These are phyloP conservation scores for Emmelina monodactyla DNA, from an alignment of 2,888 invertebrate genomes.

Conservation along the genomic window DNA sequence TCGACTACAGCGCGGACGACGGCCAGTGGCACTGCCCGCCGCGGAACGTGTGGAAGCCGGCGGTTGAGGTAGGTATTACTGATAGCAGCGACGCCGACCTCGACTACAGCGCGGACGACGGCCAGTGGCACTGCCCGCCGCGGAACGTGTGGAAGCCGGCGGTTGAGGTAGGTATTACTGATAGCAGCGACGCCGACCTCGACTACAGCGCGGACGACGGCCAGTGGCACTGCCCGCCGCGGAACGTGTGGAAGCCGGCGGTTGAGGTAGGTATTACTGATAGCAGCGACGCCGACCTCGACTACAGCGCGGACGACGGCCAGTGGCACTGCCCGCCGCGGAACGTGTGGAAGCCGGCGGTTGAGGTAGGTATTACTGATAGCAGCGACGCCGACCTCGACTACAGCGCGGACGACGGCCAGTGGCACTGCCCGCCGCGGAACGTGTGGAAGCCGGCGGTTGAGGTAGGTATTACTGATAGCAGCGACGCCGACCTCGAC, in stretches of 20 bases:
- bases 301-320: constrained; percentile 51
- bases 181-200: constrained; percentile 50
- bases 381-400: constrained; percentile 56
- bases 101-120: constrained; percentile 52
- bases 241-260: constrained; percentile 39
- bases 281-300: constrained; percentile 52
- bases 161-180: constrained; percentile 49
- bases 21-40: constrained; percentile 41
- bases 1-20: constrained; percentile 53
- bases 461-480: constrained; percentile 49
- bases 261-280: constrained; percentile 52
- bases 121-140: constrained; percentile 38
- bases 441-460: constrained; percentile 42
- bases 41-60: constrained; percentile 39
- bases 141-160: constrained; percentile 41
- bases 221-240: constrained; percentile 36
- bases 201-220: constrained; percentile 55
- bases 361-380: constrained; percentile 49
- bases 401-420: constrained; percentile 50
- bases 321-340: constrained; percentile 38
- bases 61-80: constrained; percentile 47
- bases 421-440: constrained; percentile 36
- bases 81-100: constrained; percentile 53
- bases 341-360: constrained; percentile 39
- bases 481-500: constrained; percentile 54